Base-by-base conservation (phyloP, 2,888 invertebrate genomes). In the Luperina nickerlii region DNA sequence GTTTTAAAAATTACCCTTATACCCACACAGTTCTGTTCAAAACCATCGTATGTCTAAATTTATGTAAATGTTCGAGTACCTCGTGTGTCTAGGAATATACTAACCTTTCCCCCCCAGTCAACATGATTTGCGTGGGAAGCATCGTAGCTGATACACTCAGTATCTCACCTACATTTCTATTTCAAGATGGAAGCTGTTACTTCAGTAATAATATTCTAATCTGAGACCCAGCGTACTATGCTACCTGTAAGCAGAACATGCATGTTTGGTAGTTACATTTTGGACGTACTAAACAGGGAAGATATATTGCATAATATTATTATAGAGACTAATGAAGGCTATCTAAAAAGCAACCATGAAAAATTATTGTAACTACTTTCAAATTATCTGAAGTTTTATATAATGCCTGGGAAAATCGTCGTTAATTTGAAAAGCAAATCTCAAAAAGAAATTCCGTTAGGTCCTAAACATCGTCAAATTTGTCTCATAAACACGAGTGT, bases 121-220 rank as follows among this genome's bases (percentile, higher is more conserved):
- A 84, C 60, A 72, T 84, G 67, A 87, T 87, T 87, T 87, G 84
- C 84, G 87, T 87, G 87, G 80, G 84, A 87, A 87, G 75, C 68
- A 78, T 57, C 32, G 62, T 84, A 87, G 72, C 84, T 75, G 84
- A 78, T 79, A 84, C 32, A 57, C 32, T 83, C 62, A 32, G 69
- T 84, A 74, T 62, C 70, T 79, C 65, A 78, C 79, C 65, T 69
- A 79, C 72, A 75, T 84, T 66, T 74, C 79, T 75, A 84, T 79
- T 87, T 87, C 65, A 57, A 87, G 72, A 78, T 74, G 57, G 63
- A 67, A 86, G 63, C 66, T 73, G 32, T 54, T 76, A 66, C n/a
- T 74, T 63, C 45, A 38, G 24, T 81, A 62, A 32, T 60, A 48
- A 27, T 78, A 45, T 83, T 78, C 51, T 78, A 48, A 80, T 62